Conservation (phyloP, 92 coral and sea anemone species). For the Meandrina meandrites region DNA sequence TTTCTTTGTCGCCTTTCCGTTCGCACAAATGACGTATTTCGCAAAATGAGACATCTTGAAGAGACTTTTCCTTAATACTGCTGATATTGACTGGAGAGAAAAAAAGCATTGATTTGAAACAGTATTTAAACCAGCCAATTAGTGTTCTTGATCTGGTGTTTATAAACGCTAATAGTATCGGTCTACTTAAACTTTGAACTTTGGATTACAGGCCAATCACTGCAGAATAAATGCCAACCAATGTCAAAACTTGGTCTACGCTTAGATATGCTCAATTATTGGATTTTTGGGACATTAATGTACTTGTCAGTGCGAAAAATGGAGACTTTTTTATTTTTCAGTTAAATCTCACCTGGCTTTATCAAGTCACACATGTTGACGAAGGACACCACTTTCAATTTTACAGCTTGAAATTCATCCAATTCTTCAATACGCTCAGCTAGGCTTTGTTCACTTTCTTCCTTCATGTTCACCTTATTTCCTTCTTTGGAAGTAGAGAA, state of each 20-base stretch:
- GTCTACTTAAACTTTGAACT: no score
- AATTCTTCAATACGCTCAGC: conserved; percentile 33
- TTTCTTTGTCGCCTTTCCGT: conserved; percentile 17
- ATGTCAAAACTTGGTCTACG: no score
- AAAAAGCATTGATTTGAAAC: neutral
- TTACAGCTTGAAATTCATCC: conserved; percentile 10
- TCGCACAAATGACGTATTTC: conserved; percentile 53
- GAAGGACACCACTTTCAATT: neutral
- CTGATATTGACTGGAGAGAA: conserved; percentile 7
- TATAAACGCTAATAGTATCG: no score
- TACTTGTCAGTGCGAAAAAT: no score
- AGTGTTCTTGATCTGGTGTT: no score
- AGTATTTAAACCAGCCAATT: no score
- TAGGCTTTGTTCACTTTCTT: neutral
- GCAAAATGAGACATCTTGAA: conserved; percentile 13
- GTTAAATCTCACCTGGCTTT: conserved; percentile 30
- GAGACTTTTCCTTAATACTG: conserved; percentile 16
- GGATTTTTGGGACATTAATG: neutral
- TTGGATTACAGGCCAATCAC: no score
- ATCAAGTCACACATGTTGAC: conserved; percentile 39
- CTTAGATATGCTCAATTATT: no score
- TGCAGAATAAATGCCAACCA: no score
- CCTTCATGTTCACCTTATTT: neutral
- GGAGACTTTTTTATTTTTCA: neutral
- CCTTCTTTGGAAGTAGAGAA: neutral